Evolutionary conservation across 1,140 invertebrate species (phyloP), one percentile per base, ranked within the genome.

Genomic region (Drosophila oshimai): DNA sequence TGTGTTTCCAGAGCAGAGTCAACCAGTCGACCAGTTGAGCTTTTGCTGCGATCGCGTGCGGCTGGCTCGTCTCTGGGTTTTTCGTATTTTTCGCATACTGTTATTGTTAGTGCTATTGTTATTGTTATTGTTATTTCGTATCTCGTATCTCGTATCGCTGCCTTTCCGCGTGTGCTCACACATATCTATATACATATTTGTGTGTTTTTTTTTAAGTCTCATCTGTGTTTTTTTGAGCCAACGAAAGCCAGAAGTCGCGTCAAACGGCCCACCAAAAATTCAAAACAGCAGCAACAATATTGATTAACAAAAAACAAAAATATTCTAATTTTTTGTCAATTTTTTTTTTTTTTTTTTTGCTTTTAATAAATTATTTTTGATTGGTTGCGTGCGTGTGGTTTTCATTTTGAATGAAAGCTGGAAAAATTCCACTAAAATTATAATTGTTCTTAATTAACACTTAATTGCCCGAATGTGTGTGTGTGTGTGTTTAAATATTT

Each of bases 1-100:
- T 41, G 49, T 26, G 31, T 31, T 58, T 68, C 41, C 57, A 51
- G 55, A 51, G 68, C 69, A 53, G 70, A 42, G 58, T 33, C 74
- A n/a, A n/a, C n/a, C n/a, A n/a, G n/a, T 51, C 75, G 67, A 73
- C 62, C 81, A 86, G 81, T 87, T 86, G 81, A 87, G 81, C 81
- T 87, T 81, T 86, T 80, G 81, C 75, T 87, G 81, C 76, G 81
- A 86, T 87, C 81, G 81, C 81, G 81, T 86, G 81, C 81, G 81
- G 81, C 81, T 86, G 81, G 80, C 72, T 79, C 31, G 55, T 58
- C 33, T 58, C 18, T 46, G 24, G 34, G 24, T 73, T 69, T 58
- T 57, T 75, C 68, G 33, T 15, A 37, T 47, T 44, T 36, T 69
- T 18, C 44, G 36, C 3, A 42, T 33, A 22, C 20, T 34, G 29